A percentile compares a stretch with the other conserved stretches of the same genome.
Conservation (phyloP, 2,113 vertebrate species). For the Axis porcinus region DNA sequence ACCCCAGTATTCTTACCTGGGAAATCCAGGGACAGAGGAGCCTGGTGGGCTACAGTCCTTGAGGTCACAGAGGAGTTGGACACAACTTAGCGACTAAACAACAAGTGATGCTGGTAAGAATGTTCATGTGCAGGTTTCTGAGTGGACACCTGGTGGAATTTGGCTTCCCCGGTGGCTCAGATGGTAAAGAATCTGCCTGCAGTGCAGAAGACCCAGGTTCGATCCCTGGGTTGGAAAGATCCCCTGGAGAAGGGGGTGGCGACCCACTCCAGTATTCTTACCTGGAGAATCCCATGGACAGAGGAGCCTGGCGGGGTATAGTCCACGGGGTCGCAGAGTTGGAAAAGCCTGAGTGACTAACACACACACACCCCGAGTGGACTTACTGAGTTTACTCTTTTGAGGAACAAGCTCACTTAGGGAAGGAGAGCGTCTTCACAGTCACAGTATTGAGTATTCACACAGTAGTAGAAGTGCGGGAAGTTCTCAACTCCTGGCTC, state of each 20-base stretch:
- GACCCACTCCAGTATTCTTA: background rate
- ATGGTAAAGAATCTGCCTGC: background rate
- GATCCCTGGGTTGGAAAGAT: background rate
- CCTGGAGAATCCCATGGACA: background rate
- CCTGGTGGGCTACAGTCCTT: rapidly evolving
- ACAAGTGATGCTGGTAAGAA: background rate
- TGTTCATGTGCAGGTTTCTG: background rate
- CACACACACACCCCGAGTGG: background rate
- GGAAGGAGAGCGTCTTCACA: background rate
- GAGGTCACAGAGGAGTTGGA: background rate
- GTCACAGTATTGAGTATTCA: background rate
- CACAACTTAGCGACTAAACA: rapidly evolving
- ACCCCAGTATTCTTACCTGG: background rate
- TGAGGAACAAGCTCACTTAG: background rate
- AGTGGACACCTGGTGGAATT: background rate
- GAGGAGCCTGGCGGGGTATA: background rate
- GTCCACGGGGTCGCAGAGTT: background rate
- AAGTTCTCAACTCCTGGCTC: background rate
- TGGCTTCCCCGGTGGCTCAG: background rate
- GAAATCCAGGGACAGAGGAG: background rate
- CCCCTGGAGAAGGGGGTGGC: background rate
- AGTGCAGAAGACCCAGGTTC: background rate
- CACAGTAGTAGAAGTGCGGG: background rate
- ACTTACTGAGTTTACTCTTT: background rate
- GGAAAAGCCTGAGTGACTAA: no score